These are phyloP conservation scores for Acanthornis magna DNA, from an alignment of 2,797 vertebrate species.

Conservation along the genomic window DNA sequence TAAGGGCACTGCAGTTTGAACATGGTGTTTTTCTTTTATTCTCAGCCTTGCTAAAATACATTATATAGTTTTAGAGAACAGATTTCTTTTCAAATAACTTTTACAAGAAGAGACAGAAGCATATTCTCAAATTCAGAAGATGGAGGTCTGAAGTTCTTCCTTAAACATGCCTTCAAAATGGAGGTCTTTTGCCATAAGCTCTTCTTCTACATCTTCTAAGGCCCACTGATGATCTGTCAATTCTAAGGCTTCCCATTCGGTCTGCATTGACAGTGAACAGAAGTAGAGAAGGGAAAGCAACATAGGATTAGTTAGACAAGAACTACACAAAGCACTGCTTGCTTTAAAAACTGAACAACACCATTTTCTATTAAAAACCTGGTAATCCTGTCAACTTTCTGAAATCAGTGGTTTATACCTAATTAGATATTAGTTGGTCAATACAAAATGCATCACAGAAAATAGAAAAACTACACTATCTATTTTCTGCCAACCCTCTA, in stretches of 20 bases:
- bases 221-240: constrained; percentile 98
- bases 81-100: constrained; percentile 20
- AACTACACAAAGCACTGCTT: neutral
- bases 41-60: constrained; percentile 57
- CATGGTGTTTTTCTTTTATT: constrained; percentile 44
- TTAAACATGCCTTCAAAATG: constrained; percentile 98
- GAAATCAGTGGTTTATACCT: neutral
- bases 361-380: neutral
- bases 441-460: neutral
- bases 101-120: constrained; percentile 19
- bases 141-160: constrained; percentile 92
- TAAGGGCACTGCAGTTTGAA: neutral
- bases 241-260: constrained; percentile 97
- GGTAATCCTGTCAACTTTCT: neutral
- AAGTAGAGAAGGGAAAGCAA: neutral
- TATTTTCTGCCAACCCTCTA: neutral
- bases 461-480: neutral
- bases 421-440: neutral
- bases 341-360: neutral
- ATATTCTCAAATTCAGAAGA: constrained; percentile 80
- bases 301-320: neutral
- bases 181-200: constrained; percentile 95
- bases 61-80: constrained; percentile 16
- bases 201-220: constrained; percentile 94
- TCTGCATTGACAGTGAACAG: constrained; percentile 73